These are phyloP conservation scores for Clanis bilineata DNA, from an alignment of 2,888 invertebrate genomes.

Conservation along the genomic window DNA sequence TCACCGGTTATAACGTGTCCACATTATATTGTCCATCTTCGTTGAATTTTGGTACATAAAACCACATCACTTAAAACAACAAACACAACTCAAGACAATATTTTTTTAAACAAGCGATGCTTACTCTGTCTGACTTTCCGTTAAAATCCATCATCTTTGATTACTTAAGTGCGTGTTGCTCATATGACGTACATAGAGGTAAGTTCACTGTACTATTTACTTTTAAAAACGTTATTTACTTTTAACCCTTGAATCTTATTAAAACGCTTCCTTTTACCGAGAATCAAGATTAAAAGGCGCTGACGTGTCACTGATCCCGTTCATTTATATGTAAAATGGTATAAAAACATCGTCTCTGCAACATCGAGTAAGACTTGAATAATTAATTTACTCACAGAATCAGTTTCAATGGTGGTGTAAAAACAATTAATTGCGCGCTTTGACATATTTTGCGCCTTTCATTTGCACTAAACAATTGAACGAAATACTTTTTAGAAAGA, in stretches of 20 bases:
- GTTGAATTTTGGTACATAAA: too few relatives aligned
- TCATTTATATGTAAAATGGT: constrained; percentile 33
- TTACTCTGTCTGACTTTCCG: too few relatives aligned
- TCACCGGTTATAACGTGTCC: too few relatives aligned
- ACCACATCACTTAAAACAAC: too few relatives aligned
- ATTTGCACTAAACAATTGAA: not conserved
- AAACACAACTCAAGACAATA: too few relatives aligned
- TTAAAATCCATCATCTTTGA: too few relatives aligned
- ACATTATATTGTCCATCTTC: too few relatives aligned
- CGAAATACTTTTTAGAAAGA: too few relatives aligned
- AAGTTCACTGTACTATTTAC: too few relatives aligned
- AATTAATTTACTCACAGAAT: constrained; percentile 25
- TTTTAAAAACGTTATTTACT: not conserved
- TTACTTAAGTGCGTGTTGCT: too few relatives aligned
- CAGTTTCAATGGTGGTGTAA: not conserved
- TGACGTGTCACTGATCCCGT: constrained; percentile 12
- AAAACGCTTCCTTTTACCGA: not conserved
- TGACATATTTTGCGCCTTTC: not conserved
- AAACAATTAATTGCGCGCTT: not conserved
- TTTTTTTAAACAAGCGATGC: too few relatives aligned
- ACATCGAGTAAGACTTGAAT: constrained; percentile 29
- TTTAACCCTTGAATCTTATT: not conserved
- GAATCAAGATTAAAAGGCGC: constrained; percentile 9
- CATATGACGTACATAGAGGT: not conserved
- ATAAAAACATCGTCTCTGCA: constrained; percentile 25